Percentiles rank a stretch among this genome's conserved stretches.
Conservation (phyloP, 1,140 invertebrate species). For the Leptopilina clavipes region DNA sequence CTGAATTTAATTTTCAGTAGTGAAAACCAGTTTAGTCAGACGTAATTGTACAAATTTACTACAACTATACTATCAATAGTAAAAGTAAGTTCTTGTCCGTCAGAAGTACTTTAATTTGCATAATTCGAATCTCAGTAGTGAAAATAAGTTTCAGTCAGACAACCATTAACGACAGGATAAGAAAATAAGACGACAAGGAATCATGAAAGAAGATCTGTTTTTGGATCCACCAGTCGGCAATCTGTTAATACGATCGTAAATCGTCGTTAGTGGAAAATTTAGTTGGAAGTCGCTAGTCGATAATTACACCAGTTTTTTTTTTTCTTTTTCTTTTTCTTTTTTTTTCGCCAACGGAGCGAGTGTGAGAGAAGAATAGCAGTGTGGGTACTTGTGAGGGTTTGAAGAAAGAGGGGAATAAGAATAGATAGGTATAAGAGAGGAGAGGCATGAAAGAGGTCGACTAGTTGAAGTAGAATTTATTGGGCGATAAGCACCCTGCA, state of each 20-base stretch:
- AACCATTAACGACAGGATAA: too few species aligned
- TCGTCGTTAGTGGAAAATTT: slow-evolving; percentile 68
- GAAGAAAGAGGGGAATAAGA: slow-evolving; percentile 21
- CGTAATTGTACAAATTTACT: too few species aligned
- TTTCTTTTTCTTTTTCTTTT: too few species aligned
- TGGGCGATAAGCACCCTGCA: slow-evolving; percentile 65
- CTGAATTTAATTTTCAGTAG: too few species aligned
- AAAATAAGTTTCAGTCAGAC: too few species aligned
- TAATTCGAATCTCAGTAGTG: too few species aligned
- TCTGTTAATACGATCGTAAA: slow-evolving; percentile 71
- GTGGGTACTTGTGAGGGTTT: slow-evolving; percentile 38
- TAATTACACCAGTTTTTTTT: slow-evolving; percentile 64
- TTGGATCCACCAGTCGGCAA: slow-evolving; percentile 44
- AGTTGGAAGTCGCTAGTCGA: slow-evolving; percentile 62
- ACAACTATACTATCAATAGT: too few species aligned
- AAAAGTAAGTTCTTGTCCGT: too few species aligned
- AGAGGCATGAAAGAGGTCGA: slow-evolving; percentile 42
- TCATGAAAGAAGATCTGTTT: too few species aligned
- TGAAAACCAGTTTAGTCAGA: too few species aligned
- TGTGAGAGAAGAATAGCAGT: slow-evolving; percentile 38
- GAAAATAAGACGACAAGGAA: too few species aligned
- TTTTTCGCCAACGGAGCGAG: slow-evolving; percentile 37
- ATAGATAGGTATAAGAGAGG: slow-evolving; percentile 15
- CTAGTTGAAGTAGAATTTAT: slow-evolving; percentile 67
- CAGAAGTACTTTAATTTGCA: too few species aligned